A percentile compares a stretch with the other conserved stretches of the same genome.
Evolutionary conservation across 2,113 vertebrate species (phyloP).

Genomic region (Nothoprocta pentlandii): DNA sequence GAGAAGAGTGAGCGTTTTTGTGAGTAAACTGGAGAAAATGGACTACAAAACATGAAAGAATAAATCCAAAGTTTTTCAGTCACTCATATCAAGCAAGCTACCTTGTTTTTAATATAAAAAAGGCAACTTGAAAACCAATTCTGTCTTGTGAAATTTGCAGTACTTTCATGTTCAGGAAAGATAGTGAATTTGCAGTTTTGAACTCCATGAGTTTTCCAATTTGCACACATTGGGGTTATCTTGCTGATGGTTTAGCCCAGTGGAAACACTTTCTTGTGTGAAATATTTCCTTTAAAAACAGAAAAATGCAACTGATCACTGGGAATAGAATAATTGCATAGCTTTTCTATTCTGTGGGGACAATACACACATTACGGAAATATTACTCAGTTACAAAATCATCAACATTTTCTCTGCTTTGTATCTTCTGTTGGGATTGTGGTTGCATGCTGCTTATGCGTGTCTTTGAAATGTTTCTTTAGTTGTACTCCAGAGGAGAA

Average conservation of each 20-base stretch:
- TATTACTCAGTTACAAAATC: background rate
- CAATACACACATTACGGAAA: background rate
- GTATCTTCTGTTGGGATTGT: background rate
- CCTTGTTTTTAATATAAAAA: background rate
- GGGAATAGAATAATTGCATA: background rate
- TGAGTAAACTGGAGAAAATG: background rate
- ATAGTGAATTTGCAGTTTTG: background rate
- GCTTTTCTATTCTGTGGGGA: background rate
- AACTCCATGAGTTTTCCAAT: background rate
- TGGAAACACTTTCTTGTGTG: background rate
- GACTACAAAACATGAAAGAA: background rate
- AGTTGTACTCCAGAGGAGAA: constrained; percentile 12
- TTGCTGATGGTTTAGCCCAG: constrained; percentile 6
- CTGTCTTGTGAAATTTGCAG: background rate
- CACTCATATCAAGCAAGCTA: background rate
- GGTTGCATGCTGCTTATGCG: background rate
- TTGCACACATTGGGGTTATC: background rate
- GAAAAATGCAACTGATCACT: background rate
- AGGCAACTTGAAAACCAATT: background rate
- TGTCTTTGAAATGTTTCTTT: constrained; percentile 22
- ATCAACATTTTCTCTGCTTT: background rate
- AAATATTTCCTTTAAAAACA: background rate
- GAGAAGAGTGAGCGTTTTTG: background rate
- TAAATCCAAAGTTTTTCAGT: background rate
- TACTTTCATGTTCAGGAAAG: background rate